Percentiles rank a stretch among this genome's conserved stretches.
These are phyloP conservation scores for Drosophila niveifrons DNA, from an alignment of 2,888 invertebrate genomes.

Conservation along the genomic window DNA sequence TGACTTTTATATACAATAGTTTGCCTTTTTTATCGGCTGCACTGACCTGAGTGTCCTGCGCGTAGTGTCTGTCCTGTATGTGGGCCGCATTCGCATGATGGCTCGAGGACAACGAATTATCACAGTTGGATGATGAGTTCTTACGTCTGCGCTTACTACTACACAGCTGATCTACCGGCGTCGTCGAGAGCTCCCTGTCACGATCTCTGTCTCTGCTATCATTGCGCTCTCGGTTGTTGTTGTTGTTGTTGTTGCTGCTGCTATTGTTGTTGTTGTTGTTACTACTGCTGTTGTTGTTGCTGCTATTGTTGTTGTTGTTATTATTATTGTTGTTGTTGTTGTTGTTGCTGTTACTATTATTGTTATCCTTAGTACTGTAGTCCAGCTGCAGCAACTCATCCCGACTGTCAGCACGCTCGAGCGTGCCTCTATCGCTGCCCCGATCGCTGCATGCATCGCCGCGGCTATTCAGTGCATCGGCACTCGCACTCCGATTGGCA, in stretches of 20 bases:
- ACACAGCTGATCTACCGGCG: conserved; percentile 85
- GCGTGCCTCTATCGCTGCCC: conserved; percentile 78
- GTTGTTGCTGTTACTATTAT: conserved; percentile 66
- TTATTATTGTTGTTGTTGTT: conserved; percentile 58
- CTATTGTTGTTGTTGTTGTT: conserved; percentile 53
- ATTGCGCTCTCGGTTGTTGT: conserved; percentile 63
- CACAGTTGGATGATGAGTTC: conserved; percentile 88
- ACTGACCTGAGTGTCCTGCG: conserved; percentile 89
- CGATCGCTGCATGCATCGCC: conserved; percentile 74
- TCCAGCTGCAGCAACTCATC: conserved; percentile 85
- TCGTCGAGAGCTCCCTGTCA: conserved; percentile 87
- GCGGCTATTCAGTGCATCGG: conserved; percentile 72
- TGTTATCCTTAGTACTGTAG: conserved; percentile 84
- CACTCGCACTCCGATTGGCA: conserved; percentile 81
- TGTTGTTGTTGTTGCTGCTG: conserved; percentile 48
- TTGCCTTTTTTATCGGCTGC: background rate
- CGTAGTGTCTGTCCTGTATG: conserved; percentile 88
- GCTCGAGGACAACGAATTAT: conserved; percentile 88
- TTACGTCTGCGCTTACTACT: conserved; percentile 87
- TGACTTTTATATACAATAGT: background rate
- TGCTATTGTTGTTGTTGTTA: conserved; percentile 59
- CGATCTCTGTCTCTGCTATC: conserved; percentile 86
- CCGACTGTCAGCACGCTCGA: conserved; percentile 84
- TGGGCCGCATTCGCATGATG: conserved; percentile 86
- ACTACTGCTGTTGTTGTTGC: conserved; percentile 48